Conservation (phyloP, 2,888 invertebrate genomes). For the Platynereis dumerilii region DNA sequence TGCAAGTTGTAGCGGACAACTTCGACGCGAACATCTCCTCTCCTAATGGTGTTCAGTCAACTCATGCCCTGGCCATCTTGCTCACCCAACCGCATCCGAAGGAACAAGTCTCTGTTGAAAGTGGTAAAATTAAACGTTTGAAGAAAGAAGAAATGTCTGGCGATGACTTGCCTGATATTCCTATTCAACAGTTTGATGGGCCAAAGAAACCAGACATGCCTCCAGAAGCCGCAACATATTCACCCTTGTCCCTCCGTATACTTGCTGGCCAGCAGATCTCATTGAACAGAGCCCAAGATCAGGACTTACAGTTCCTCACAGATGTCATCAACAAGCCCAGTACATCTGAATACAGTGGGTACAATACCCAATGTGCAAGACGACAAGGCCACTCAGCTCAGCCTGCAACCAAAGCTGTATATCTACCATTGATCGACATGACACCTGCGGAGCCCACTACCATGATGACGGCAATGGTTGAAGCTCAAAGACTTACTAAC, state of each 20-base stretch:
- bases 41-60: constrained; percentile 31
- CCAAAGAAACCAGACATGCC: constrained; percentile 28
- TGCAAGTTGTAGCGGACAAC: constrained; percentile 32
- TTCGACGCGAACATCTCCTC: constrained; percentile 35
- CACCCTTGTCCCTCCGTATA: neutral
- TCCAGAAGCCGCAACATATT: neutral
- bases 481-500: neutral
- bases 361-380: no score
- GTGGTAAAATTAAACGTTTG: neutral
- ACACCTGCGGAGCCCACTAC: no score
- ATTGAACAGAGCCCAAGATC: no score
- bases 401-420: no score
- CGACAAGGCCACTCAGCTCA: no score
- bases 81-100: constrained; percentile 18
- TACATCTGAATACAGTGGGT: no score
- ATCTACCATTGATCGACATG: no score
- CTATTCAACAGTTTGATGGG: constrained; percentile 21
- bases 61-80: constrained; percentile 29
- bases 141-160: neutral
- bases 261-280: neutral
- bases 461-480: neutral
- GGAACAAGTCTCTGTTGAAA: neutral
- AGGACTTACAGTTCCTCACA: no score
- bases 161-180: constrained; percentile 17
- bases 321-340: no score